phyloP scores from a whole-genome alignment of 2,113 vertebrate genomes.

The Dendrocopos noguchii region DNA sequence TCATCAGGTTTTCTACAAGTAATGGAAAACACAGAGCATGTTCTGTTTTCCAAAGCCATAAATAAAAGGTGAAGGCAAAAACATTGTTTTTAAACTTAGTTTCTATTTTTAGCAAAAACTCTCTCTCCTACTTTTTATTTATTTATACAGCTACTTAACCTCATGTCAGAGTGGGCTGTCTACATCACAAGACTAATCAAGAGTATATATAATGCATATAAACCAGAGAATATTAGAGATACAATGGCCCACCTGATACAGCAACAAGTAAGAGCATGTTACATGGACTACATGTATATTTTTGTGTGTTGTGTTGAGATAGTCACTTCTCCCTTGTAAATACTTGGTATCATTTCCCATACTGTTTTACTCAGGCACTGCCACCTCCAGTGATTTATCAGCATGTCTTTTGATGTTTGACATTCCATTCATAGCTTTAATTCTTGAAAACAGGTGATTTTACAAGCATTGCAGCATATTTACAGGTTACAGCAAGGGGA shows the following conservation, averaged over 20 bases:
- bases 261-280: background rate
- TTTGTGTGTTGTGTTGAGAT: background rate
- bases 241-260: background rate
- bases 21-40: constrained; percentile 31
- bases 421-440: background rate
- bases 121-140: background rate
- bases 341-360: background rate
- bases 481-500: background rate
- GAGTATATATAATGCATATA: background rate
- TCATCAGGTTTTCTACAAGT: constrained; percentile 7
- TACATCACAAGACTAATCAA: background rate
- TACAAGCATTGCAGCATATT: background rate
- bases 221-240: background rate
- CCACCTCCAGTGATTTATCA: background rate
- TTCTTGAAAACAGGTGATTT: background rate
- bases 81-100: constrained; percentile 7
- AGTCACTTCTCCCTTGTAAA: background rate
- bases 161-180: background rate
- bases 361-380: background rate
- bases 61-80: constrained; percentile 37
- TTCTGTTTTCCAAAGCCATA: constrained; percentile 19
- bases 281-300: background rate
- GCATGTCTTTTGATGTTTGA: background rate
- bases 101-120: constrained; percentile 34
- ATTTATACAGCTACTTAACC: background rate